phyloP scores from a whole-genome alignment of 2,113 vertebrate genomes.

The Hippocampus abdominalis region DNA sequence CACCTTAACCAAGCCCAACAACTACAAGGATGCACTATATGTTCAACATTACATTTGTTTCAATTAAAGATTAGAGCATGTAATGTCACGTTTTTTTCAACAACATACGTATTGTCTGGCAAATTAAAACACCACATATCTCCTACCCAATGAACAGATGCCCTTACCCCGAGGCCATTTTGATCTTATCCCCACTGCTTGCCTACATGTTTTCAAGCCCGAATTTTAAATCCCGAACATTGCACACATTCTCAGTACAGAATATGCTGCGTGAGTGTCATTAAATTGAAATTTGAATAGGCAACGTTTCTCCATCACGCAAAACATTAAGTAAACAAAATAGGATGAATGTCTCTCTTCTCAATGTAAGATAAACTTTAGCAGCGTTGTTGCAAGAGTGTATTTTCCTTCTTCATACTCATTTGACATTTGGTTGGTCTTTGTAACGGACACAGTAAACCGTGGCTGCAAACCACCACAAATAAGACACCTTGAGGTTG shows the following conservation, averaged over 20 bases:
- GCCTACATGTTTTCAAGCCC: constrained; percentile 38
- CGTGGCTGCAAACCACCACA: constrained; percentile 32
- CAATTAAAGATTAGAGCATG: constrained; percentile 1
- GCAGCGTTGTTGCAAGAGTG: constrained; percentile 34
- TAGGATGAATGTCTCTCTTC: constrained; percentile 51
- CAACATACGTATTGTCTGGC: neutral
- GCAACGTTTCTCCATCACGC: constrained; percentile 42
- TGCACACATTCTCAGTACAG: constrained; percentile 38
- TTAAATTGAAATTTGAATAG: constrained; percentile 56
- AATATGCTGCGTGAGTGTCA: constrained; percentile 42
- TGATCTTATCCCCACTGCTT: constrained; percentile 48
- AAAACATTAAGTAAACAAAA: constrained; percentile 45
- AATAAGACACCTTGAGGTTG: constrained; percentile 36
- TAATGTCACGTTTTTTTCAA: neutral
- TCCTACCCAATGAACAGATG: constrained; percentile 18
- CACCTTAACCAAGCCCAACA: too few relatives aligned
- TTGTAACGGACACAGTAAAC: constrained; percentile 48
- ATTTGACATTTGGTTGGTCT: constrained; percentile 57
- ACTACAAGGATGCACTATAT: neutral
- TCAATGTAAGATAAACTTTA: constrained; percentile 42
- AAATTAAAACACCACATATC: constrained; percentile 14
- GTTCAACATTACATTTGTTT: neutral
- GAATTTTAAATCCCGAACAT: too few relatives aligned
- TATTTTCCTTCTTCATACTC: constrained; percentile 38
- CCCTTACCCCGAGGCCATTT: constrained; percentile 24